Evolutionary conservation across 2,888 invertebrate genomes (phyloP).

Genomic region (Mythimna ferrago): DNA sequence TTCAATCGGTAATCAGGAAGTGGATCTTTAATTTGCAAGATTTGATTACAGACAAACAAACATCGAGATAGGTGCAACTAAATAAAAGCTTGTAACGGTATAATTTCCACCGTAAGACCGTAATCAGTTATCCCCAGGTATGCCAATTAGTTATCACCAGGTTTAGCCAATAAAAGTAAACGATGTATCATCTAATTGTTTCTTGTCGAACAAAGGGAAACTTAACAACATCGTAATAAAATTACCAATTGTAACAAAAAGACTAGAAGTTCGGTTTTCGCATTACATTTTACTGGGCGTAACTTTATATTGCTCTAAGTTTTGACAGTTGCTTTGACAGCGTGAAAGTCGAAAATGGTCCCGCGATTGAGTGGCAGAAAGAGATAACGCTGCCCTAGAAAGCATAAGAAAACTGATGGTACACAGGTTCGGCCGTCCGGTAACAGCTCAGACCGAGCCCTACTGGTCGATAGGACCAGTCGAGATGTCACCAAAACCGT

Average conservation of each 20-base stretch:
- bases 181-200: slow-evolving; percentile 42
- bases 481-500: too few relatives aligned
- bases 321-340: background rate
- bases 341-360: background rate
- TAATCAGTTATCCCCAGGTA: slow-evolving; percentile 49
- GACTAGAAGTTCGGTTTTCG: slow-evolving; percentile 25
- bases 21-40: too few relatives aligned
- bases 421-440: too few relatives aligned
- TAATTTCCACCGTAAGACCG: slow-evolving; percentile 7
- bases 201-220: slow-evolving; percentile 28
- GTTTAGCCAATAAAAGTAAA: slow-evolving; percentile 50
- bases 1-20: too few relatives aligned
- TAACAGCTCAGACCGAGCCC: too few relatives aligned
- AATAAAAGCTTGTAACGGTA: background rate
- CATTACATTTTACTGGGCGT: slow-evolving; percentile 41
- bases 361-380: too few relatives aligned
- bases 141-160: slow-evolving; percentile 36
- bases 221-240: slow-evolving; percentile 21
- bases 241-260: slow-evolving; percentile 33
- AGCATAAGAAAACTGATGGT: too few relatives aligned
- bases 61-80: too few relatives aligned
- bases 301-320: slow-evolving; percentile 36
- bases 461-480: too few relatives aligned
- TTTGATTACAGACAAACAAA: too few relatives aligned
- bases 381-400: too few relatives aligned